A percentile compares a stretch with the other conserved stretches of the same genome.
These are phyloP conservation scores for Xyliphius kryptos DNA, from an alignment of 2,113 vertebrate species.

Conservation along the genomic window DNA sequence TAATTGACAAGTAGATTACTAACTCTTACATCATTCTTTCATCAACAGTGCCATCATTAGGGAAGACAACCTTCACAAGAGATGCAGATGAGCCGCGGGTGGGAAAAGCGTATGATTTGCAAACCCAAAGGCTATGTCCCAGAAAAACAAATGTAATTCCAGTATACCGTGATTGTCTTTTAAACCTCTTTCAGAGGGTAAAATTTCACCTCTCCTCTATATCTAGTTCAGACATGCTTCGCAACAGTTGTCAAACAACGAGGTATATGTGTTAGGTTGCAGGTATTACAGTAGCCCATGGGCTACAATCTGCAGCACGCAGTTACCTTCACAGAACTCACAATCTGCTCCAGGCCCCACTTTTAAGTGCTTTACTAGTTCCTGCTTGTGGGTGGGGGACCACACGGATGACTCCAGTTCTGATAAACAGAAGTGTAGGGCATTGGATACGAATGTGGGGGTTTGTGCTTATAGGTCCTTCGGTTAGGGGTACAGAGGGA, in stretches of 20 bases:
- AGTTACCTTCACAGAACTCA: constrained; percentile 42
- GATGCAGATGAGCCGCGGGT: too few species aligned
- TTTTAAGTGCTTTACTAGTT: constrained; percentile 63
- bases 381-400: constrained; percentile 50
- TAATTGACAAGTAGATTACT: too few species aligned
- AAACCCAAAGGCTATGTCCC: too few species aligned
- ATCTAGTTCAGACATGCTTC: constrained; percentile 44
- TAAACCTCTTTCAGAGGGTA: too few species aligned
- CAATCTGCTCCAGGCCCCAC: constrained; percentile 54
- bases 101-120: too few species aligned
- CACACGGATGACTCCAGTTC: too few species aligned
- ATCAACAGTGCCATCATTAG: too few species aligned
- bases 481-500: constrained; percentile 1
- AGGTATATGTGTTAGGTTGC: constrained; percentile 47
- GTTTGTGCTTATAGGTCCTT: constrained; percentile 20
- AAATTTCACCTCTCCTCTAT: not conserved
- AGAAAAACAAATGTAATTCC: too few species aligned
- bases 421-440: constrained; percentile 24
- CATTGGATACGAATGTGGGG: constrained; percentile 25
- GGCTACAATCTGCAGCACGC: constrained; percentile 49
- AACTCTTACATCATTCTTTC: too few species aligned
- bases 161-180: too few species aligned
- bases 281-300: constrained; percentile 52
- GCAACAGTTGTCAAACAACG: constrained; percentile 49
- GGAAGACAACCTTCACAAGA: too few species aligned